Percentiles rank a stretch among this genome's conserved stretches.
Conservation (phyloP, 2,113 vertebrate genomes). For the Dicentrarchus labrax region DNA sequence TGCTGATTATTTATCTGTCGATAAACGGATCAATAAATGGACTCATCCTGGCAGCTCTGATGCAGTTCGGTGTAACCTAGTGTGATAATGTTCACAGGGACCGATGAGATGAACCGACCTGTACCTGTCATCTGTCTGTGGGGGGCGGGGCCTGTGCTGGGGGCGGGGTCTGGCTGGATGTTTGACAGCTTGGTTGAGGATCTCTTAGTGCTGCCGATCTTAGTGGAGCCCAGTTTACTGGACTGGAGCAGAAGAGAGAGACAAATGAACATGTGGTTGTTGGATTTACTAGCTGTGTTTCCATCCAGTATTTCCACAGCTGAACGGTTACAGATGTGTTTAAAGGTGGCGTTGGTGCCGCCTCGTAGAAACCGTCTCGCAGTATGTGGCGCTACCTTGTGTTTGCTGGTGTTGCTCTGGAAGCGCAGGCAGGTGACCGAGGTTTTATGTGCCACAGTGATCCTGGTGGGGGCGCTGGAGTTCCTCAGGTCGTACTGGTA, state of each 20-base stretch:
- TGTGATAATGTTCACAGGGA: background rate
- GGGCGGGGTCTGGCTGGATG: conserved; percentile 74
- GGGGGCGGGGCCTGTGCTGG: conserved; percentile 81
- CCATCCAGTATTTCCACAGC: too few species aligned
- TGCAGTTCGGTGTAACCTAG: background rate
- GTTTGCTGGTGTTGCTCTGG: conserved; percentile 85
- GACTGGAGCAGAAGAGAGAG: conserved; percentile 78
- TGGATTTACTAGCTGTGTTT: too few species aligned
- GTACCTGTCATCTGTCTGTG: conserved; percentile 47
- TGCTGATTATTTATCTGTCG: background rate
- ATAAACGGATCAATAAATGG: background rate
- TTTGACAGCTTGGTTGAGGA: conserved; percentile 76
- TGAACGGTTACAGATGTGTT: too few species aligned
- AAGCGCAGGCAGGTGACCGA: conserved; percentile 95
- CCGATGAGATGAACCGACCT: conserved; percentile 37
- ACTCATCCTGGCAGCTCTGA: background rate
- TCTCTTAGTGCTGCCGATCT: conserved; percentile 83
- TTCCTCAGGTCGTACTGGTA: conserved; percentile 96
- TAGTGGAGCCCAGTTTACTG: conserved; percentile 84
- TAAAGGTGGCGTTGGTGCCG: too few species aligned
- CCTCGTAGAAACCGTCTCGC: too few species aligned
- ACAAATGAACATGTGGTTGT: background rate
- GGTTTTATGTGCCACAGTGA: conserved; percentile 92
- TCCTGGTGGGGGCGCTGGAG: conserved; percentile 89
- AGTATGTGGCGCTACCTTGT: conserved; percentile 84